Conservation (phyloP, 2,797 vertebrate species). For the Oceanodroma leucorhoa region DNA sequence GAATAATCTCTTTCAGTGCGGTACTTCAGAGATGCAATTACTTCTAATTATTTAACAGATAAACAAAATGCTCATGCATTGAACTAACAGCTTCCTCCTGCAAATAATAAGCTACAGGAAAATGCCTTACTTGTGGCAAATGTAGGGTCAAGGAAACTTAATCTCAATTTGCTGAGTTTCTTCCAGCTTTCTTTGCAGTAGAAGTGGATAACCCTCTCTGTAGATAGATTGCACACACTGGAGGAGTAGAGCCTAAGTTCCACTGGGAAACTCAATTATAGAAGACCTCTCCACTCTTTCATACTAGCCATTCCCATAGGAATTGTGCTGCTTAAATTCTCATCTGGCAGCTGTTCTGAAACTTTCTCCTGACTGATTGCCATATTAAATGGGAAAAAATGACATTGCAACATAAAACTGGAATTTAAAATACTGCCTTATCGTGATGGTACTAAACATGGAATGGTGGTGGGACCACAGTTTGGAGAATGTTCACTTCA, state of each 20-base stretch:
- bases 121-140: neutral
- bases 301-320: neutral
- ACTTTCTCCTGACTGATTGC: neutral
- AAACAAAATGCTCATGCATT: neutral
- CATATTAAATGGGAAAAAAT: neutral
- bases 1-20: neutral
- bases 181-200: neutral
- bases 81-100: neutral
- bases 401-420: neutral
- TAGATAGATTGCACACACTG: too few species aligned
- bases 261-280: neutral
- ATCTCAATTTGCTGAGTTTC: neutral
- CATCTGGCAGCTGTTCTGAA: conserved; percentile 8
- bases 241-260: too few species aligned
- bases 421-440: neutral
- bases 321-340: neutral
- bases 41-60: neutral
- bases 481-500: neutral
- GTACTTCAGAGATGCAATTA: neutral
- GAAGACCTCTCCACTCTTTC: neutral
- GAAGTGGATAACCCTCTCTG: neutral
- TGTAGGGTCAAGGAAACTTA: neutral
- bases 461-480: neutral
- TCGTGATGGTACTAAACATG: neutral
- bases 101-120: neutral